phyloP scores from a whole-genome alignment of 2,888 invertebrate species.

The Pachymerium ferrugineum region DNA sequence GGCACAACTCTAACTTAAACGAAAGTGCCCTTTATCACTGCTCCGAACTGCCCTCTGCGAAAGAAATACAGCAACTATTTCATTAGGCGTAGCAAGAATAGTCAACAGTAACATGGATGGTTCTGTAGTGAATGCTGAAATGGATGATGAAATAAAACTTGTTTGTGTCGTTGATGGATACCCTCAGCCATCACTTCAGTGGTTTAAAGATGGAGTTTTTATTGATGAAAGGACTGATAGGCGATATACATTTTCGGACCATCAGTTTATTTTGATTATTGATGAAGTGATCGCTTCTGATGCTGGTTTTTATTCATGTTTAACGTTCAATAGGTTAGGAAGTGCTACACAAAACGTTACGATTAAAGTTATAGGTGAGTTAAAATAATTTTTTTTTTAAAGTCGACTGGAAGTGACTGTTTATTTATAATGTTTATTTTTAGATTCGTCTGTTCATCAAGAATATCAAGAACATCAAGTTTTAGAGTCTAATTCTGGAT shows the following conservation, averaged over 20 bases:
- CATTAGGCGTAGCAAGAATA: background rate
- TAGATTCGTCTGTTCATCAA: background rate
- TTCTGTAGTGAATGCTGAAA: background rate
- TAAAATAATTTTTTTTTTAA: background rate
- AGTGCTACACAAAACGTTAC: background rate
- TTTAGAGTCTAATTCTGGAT: background rate
- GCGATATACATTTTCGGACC: background rate
- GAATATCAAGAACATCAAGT: background rate
- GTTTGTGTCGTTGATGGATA: background rate
- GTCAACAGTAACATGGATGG: conserved; percentile 13
- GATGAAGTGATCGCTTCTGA: conserved; percentile 1
- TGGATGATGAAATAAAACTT: background rate
- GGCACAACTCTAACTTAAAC: no score
- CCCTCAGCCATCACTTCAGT: background rate
- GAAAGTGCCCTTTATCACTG: no score
- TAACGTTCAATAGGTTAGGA: background rate
- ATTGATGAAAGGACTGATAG: background rate
- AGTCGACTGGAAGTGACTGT: no score
- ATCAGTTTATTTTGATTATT: background rate
- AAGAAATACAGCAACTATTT: background rate
- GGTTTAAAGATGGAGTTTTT: background rate
- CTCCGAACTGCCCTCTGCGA: no score
- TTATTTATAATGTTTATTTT: background rate
- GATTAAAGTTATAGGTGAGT: background rate
- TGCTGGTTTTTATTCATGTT: background rate